phyloP scores from a whole-genome alignment of 2,888 invertebrate genomes.

The Zonitis immaculata region DNA sequence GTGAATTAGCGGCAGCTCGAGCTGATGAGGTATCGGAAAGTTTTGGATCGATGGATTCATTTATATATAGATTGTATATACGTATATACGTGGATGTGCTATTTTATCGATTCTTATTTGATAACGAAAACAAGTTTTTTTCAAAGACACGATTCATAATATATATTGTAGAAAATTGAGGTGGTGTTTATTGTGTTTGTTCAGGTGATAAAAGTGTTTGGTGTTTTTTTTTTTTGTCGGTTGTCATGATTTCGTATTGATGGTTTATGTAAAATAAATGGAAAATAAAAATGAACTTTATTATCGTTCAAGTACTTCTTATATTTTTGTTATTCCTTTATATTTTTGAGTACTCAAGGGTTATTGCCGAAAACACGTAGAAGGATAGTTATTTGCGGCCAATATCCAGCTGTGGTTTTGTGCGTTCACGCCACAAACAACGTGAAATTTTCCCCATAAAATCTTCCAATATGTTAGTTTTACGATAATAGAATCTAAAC shows the following conservation, averaged over 20 bases:
- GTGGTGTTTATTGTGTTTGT: neutral
- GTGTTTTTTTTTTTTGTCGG: too few relatives aligned
- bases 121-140: neutral
- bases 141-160: too few relatives aligned
- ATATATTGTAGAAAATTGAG: too few relatives aligned
- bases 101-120: neutral
- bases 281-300: neutral
- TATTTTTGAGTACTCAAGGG: neutral
- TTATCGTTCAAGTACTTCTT: neutral
- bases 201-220: neutral
- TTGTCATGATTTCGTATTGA: neutral
- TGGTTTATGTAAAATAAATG: neutral
- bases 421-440: slow-evolving; percentile 6
- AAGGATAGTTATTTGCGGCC: neutral
- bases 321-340: too few relatives aligned
- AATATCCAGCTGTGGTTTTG: neutral
- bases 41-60: too few relatives aligned
- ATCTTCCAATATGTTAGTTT: slow-evolving; percentile 21
- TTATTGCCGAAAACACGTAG: neutral
- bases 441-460: slow-evolving; percentile 22
- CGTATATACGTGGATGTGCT: too few relatives aligned
- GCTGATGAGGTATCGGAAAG: too few relatives aligned
- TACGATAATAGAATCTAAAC: slow-evolving; percentile 27
- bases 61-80: too few relatives aligned
- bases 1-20: too few relatives aligned